Conservation (phyloP, 2,797 vertebrate species). For the Typhlichthys eigenmanni region DNA sequence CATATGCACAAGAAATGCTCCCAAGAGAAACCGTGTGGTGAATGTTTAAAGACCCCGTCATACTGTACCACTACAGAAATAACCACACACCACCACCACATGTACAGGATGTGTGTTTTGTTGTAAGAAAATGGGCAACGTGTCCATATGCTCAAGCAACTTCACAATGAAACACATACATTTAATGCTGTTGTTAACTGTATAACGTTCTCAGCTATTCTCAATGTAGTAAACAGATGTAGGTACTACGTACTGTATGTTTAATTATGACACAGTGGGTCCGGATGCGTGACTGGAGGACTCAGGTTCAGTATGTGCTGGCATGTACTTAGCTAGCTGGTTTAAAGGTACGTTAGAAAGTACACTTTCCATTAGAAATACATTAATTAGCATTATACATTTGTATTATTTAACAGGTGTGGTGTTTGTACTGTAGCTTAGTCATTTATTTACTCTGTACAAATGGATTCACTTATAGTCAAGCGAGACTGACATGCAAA, state of each 20-base stretch:
- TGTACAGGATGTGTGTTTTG: constrained; percentile 37
- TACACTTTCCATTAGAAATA: background rate
- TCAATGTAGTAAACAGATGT: constrained; percentile 35
- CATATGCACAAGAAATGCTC: background rate
- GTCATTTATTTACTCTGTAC: too few relatives aligned
- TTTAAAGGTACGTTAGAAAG: too few relatives aligned
- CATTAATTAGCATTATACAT: too few relatives aligned
- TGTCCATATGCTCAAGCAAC: constrained; percentile 39
- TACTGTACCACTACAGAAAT: constrained; percentile 8
- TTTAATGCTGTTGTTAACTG: constrained; percentile 9
- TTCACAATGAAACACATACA: constrained; percentile 4
- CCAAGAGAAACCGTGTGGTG: background rate
- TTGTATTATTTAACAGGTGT: too few relatives aligned
- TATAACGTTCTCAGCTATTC: constrained; percentile 17
- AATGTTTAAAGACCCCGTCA: constrained; percentile 13
- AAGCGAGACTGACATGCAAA: too few relatives aligned
- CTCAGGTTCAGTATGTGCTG: background rate
- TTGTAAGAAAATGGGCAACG: constrained; percentile 9
- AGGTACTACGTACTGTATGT: background rate
- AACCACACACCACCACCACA: constrained; percentile 16
- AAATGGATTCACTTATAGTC: too few relatives aligned
- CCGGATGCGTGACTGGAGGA: constrained; percentile 4
- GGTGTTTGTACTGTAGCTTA: too few relatives aligned
- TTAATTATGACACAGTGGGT: constrained; percentile 12
- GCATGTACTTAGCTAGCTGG: background rate